Evolutionary conservation across 1,140 invertebrate species (phyloP).

Genomic region (Leptinotarsa defecta): DNA sequence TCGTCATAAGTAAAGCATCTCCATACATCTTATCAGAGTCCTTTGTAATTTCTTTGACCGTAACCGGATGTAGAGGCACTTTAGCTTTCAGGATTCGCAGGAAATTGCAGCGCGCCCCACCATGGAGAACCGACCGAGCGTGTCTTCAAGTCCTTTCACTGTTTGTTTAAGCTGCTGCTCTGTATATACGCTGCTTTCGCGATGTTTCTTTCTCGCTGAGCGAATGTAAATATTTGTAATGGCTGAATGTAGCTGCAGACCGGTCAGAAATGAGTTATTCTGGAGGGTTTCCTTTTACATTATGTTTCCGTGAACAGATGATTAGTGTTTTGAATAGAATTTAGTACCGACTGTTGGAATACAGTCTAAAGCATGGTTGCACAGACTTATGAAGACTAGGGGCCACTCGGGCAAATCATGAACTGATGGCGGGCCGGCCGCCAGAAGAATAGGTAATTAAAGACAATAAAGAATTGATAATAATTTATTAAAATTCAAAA

Average conservation of each 20-base stretch:
- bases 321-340: no score
- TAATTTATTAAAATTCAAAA: no score
- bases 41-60: slow-evolving; percentile 40
- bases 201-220: slow-evolving; percentile 11
- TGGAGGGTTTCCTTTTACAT: no score
- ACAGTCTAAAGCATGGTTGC: no score
- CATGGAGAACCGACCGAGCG: slow-evolving; percentile 28
- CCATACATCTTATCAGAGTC: slow-evolving; percentile 33
- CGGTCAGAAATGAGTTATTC: not conserved
- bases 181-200: not conserved
- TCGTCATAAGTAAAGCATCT: slow-evolving; percentile 33
- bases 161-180: slow-evolving; percentile 23
- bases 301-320: no score
- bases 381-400: no score
- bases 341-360: no score
- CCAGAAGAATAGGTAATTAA: no score
- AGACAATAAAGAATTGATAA: no score
- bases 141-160: slow-evolving; percentile 18
- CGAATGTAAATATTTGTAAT: slow-evolving; percentile 18
- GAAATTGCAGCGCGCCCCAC: slow-evolving; percentile 34
- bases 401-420: no score
- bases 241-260: slow-evolving; percentile 1
- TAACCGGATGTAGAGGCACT: slow-evolving; percentile 39
- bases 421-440: no score
- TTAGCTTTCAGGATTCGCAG: slow-evolving; percentile 37